phyloP scores from a whole-genome alignment of 2,888 invertebrate species.

The Erebia aethiops region DNA sequence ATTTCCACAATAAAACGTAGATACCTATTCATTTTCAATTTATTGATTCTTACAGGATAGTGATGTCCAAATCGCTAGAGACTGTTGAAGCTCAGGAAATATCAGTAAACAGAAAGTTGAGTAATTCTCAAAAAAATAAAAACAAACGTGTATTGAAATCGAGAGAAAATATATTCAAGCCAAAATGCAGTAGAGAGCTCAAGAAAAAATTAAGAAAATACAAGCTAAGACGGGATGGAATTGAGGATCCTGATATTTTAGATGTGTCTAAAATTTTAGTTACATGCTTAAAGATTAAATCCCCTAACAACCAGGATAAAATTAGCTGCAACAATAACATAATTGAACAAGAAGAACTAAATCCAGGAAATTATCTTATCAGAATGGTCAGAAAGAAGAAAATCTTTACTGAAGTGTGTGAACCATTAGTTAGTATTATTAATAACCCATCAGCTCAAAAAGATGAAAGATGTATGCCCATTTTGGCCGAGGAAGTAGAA shows the following conservation, averaged over 20 bases:
- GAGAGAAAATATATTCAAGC: constrained; percentile 59
- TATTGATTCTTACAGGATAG: constrained; percentile 59
- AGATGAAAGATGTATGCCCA: constrained; percentile 20
- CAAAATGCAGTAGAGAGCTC: constrained; percentile 59
- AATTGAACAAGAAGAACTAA: constrained; percentile 46
- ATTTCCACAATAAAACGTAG: neutral
- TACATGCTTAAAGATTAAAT: constrained; percentile 61
- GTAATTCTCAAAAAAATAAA: constrained; percentile 42
- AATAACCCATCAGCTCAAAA: constrained; percentile 9
- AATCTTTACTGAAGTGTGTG: constrained; percentile 27
- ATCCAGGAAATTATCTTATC: constrained; percentile 64
- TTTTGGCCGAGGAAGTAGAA: constrained; percentile 42
- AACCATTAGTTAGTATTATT: constrained; percentile 3
- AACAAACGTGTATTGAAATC: constrained; percentile 51
- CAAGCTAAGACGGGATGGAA: constrained; percentile 68
- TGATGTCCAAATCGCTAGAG: constrained; percentile 64
- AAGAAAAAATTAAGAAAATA: constrained; percentile 71
- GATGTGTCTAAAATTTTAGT: constrained; percentile 66
- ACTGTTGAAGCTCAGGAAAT: constrained; percentile 42
- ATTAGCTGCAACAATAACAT: constrained; percentile 20
- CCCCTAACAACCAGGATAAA: constrained; percentile 51
- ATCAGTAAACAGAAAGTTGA: constrained; percentile 35
- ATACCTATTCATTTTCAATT: constrained; percentile 4
- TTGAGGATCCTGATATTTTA: constrained; percentile 71
- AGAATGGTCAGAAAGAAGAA: constrained; percentile 67